Percentiles rank a stretch among this genome's conserved stretches.
phyloP scores from a whole-genome alignment of 37 sponge, comb jelly and placozoan genomes.

The Chondrilla cf. caribensis region DNA sequence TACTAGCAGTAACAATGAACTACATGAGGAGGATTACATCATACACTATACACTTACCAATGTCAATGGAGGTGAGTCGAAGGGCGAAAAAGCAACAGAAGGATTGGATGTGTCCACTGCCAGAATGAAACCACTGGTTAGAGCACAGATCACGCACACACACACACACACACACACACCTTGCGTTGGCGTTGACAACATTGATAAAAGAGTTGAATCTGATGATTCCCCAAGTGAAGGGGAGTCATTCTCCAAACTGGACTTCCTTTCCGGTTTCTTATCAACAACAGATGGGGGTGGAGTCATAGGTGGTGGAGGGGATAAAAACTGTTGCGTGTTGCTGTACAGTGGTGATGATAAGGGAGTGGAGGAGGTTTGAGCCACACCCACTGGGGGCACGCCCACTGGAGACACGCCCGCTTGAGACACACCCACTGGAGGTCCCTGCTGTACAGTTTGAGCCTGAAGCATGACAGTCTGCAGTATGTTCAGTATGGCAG shows the following conservation, averaged over 20 bases:
- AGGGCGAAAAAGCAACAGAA: too few species aligned
- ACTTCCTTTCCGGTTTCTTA: too few species aligned
- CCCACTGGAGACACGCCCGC: too few species aligned
- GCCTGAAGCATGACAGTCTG: slow-evolving; percentile 5
- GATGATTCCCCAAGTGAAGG: background rate
- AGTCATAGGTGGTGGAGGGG: background rate
- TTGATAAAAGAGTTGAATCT: background rate
- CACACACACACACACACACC: too few species aligned
- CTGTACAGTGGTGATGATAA: background rate
- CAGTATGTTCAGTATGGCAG: slow-evolving; percentile 37
- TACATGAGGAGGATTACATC: too few species aligned
- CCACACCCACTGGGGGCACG: background rate
- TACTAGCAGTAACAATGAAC: too few species aligned
- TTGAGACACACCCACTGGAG: background rate
- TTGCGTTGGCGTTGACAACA: too few species aligned
- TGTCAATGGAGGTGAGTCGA: too few species aligned
- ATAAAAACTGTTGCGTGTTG: background rate
- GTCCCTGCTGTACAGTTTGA: background rate
- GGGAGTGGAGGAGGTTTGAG: background rate
- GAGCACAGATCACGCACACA: too few species aligned
- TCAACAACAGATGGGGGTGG: background rate
- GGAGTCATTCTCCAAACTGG: background rate
- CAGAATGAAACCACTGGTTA: too few species aligned
- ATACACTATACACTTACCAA: too few species aligned
- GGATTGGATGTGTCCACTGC: too few species aligned